Evolutionary conservation across 2,113 vertebrate genomes (phyloP), one percentile per base, ranked within the genome.

Genomic region (Micronycteris hirsuta): DNA sequence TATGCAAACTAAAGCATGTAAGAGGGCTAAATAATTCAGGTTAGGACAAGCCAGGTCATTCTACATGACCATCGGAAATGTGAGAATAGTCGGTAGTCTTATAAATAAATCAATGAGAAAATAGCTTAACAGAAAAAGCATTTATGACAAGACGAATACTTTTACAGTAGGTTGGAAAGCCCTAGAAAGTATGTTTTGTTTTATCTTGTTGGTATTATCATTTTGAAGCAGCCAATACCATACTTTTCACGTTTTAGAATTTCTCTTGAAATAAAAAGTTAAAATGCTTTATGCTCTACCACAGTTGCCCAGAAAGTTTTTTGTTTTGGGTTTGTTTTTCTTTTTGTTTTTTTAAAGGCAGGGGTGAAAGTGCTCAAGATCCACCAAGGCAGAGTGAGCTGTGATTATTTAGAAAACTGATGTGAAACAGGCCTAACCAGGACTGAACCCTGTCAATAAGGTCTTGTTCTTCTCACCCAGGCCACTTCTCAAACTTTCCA

Each of bases 401-500:
- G 82, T 65, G 97, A 97, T 98, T 98, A 93, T 96, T 97, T 89
- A 87, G 96, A 97, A 97, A 97, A 95, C 43, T 98, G 98, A 98
- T 97, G 96, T 95, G 97, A 98, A 98, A 97, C 98, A 98, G 98
- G 97, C 96, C 97, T 97, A 96, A 97, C 96, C 96, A 71, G 95
- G 96, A 98, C 96, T 98, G 98, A 98, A 98, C 96, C 95, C 98
- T 98, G 99, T 99, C 99, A 99, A 97, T 98, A 98, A 99, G 98
- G 99, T 99, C 99, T 99, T 99, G 98, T 99, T 99, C 99, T 98
- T 98, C 98, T 99, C 98, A 99, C 98, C 98, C 98, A 95, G 98
- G 98, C 98, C 97, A 33, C 98, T 98, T 97, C 98, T 99, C 99
- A 99, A 92, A 99, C 98, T 99, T 99, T 99, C 99, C 99, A 98